Conservation (phyloP, 35 echinoderm and acorn worm species). For the Apostichopus japonicus region DNA sequence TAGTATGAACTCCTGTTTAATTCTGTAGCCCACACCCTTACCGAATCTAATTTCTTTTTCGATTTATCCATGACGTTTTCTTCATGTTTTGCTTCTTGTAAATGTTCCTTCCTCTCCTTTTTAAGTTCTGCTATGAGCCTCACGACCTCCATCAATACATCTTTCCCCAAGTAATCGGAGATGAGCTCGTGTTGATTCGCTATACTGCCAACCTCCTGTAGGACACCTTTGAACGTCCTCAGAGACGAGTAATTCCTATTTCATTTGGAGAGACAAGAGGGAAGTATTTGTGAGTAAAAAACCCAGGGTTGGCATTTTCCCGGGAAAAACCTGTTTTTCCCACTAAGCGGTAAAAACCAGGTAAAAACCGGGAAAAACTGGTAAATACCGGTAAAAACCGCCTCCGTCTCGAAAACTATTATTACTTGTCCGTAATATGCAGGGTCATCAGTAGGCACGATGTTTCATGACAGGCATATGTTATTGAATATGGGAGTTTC, state of each 20-base stretch:
- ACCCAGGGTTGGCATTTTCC: too few species aligned
- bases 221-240: slow-evolving; percentile 63
- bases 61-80: slow-evolving; percentile 72
- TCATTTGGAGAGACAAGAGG: background rate
- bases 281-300: background rate
- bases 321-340: too few species aligned
- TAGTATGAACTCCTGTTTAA: too few species aligned
- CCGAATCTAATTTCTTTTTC: slow-evolving; percentile 79
- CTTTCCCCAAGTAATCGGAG: slow-evolving; percentile 54
- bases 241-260: slow-evolving; percentile 64
- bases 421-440: too few species aligned
- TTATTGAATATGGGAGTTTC: too few species aligned
- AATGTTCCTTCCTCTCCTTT: slow-evolving; percentile 76
- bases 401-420: too few species aligned
- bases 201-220: slow-evolving; percentile 76
- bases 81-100: slow-evolving; percentile 71
- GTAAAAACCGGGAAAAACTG: too few species aligned
- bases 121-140: slow-evolving; percentile 63
- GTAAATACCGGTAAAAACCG: too few species aligned
- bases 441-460: too few species aligned
- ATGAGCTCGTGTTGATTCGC: slow-evolving; percentile 90
- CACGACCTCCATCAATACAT: slow-evolving; percentile 79
- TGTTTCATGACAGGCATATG: too few species aligned
- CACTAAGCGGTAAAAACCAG: too few species aligned
- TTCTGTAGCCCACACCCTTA: slow-evolving; percentile 15